phyloP scores from a whole-genome alignment of 1,140 invertebrate species.

The Catajapyx aquilonaris region DNA sequence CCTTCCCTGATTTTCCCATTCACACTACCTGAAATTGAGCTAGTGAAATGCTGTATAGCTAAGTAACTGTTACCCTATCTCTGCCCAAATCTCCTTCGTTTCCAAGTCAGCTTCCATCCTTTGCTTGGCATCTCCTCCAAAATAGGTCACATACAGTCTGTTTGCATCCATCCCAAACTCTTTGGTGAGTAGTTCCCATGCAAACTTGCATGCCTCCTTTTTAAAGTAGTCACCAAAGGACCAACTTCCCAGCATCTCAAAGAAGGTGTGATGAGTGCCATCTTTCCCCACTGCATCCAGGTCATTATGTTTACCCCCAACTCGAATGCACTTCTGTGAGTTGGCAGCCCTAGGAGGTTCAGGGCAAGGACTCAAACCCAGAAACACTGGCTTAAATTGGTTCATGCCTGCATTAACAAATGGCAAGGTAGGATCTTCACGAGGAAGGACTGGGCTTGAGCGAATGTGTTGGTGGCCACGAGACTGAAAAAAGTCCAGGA shows the following conservation, averaged over 20 bases:
- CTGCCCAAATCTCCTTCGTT: slow-evolving; percentile 70
- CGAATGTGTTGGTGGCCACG: slow-evolving; percentile 52
- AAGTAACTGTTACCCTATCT: slow-evolving; percentile 38
- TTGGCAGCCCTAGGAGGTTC: slow-evolving; percentile 44
- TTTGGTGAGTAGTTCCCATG: slow-evolving; percentile 66
- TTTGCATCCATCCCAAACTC: slow-evolving; percentile 51
- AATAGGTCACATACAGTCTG: slow-evolving; percentile 83
- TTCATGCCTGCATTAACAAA: slow-evolving; percentile 99
- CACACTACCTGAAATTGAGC: too few species aligned
- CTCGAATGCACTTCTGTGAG: slow-evolving; percentile 86
- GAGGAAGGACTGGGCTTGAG: slow-evolving; percentile 75
- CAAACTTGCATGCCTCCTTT: slow-evolving; percentile 77
- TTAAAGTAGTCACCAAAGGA: slow-evolving; percentile 96
- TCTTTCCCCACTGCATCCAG: slow-evolving; percentile 74
- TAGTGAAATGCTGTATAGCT: background rate
- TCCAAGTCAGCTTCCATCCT: slow-evolving; percentile 57
- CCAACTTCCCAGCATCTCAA: slow-evolving; percentile 99
- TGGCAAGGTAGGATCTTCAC: slow-evolving; percentile 62
- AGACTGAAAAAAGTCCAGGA: slow-evolving; percentile 33
- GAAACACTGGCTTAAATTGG: slow-evolving; percentile 86
- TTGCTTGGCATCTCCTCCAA: slow-evolving; percentile 51
- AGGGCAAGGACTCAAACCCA: slow-evolving; percentile 39
- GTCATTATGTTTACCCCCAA: slow-evolving; percentile 96
- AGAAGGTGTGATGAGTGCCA: slow-evolving; percentile 93
- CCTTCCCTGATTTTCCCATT: background rate